Evolutionary conservation across 2,797 vertebrate genomes (phyloP), one percentile per base, ranked within the genome.

Genomic region (Nannoperca obscura): DNA sequence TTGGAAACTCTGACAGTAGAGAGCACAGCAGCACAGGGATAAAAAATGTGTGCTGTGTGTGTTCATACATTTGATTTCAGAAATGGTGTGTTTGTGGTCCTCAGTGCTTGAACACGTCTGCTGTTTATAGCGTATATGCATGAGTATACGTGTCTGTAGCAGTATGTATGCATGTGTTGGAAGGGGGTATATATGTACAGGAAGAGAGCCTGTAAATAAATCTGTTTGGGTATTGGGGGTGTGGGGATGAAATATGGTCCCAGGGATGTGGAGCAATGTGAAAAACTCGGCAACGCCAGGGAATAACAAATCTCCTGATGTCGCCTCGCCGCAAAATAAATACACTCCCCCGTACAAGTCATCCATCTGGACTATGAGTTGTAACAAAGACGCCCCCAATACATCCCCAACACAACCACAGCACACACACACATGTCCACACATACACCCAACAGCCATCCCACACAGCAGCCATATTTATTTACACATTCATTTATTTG

Each of bases 251-350:
- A 95, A 95, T 95, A 95, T 95, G 93, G 92, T 93, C 91, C 91
- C 87, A 49, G 86, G 90, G 94, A 96, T 96, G 91, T 95, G 92
- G 95, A 95, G 95, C 95, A 95, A 94, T 92, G 94, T 94, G 94
- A 95, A 95, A 95, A 95, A 95, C 92, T 92, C 92, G 86, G 92
- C 92, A 95, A 93, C 93, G 88, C 91, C 83, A 82, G 94, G 94
- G 94, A 95, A 96, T 95, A 95, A 95, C 95, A 95, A 96, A 95
- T 95, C 94, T 94, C 92, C 88, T 78, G 86, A 93, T 93, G 93
- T 94, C 93, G 89, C 92, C 91, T 80, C 69, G 85, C 84, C 52
- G 81, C 92, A 95, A 95, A 95, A 96, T 94, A 95, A 95, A 96
- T 94, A 96, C 93, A 88, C 88, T 88, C 92, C 92, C 88, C 84